Evolutionary conservation across 2,797 vertebrate species (phyloP), one percentile per base, ranked within the genome.

Genomic region (Halcyon leucocephala): DNA sequence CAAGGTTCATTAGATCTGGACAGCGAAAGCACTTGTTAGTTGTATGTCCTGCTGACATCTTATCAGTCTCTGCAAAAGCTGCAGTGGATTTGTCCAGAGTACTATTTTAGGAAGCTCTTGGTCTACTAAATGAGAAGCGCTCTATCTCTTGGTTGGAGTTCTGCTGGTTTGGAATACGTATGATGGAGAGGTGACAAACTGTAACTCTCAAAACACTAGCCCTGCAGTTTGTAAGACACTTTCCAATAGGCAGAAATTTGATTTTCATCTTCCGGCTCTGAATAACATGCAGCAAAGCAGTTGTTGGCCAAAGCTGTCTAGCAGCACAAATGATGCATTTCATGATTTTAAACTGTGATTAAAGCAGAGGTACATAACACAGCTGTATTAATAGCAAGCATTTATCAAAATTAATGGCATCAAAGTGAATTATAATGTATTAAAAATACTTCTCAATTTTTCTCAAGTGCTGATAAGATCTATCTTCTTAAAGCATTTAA

Each of bases 331-430:
- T 73, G 48, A 82, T 82, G 65, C 93, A n/a, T 46, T 85, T 93
- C 14, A 35, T 65, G 1, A 54, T 57, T 95, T 48, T 94, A 96
- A 58, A 83, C 31, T 73, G 44, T 72, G 90, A 97, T 95, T 97
- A 96, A 97, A 86, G 48, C 44, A 97, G 94, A 97, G 62, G 82
- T 92, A 96, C 86, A 93, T 73, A 96, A 97, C 22, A 20, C 89
- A 94, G 83, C 49, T 89, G 79, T 86, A 96, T 94, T 97, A 93
- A 95, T 84, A 96, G 84, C 64, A 97, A 96, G 94, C 67, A 94
- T 87, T 96, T 85, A 96, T 90, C 94, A 98, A 96, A 97, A 96
- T 91, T 93, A 91, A 96, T 83, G 77, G 76, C 28, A 31, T 89
- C 92, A 90, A 87, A 91, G 25, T 26, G 12, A 91, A 82, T 71